phyloP scores from a whole-genome alignment of 2,888 invertebrate species.

The Cephalotes varians region DNA sequence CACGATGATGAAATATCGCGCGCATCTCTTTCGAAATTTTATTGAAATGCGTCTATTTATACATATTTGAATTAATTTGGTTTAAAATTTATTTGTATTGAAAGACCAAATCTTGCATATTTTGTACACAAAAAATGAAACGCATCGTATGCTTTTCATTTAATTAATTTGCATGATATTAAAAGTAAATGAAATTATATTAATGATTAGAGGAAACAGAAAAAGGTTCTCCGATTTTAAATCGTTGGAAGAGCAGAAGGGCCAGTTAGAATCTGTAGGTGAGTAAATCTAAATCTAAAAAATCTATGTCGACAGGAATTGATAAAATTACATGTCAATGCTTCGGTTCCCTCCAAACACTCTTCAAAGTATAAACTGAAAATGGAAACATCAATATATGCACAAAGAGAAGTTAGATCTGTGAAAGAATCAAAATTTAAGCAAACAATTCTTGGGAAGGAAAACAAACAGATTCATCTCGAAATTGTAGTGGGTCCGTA shows the following conservation, averaged over 20 bases:
- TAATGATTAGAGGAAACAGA: constrained; percentile 10
- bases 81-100: constrained; percentile 33
- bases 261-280: neutral
- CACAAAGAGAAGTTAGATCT: neutral
- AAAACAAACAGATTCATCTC: neutral
- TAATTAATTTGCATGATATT: constrained; percentile 46
- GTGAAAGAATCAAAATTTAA: neutral
- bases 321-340: neutral
- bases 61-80: constrained; percentile 39
- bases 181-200: constrained; percentile 37
- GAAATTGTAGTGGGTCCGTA: neutral
- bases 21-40: constrained; percentile 20
- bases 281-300: neutral
- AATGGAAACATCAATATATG: neutral
- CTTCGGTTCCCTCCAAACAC: neutral
- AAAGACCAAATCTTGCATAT: constrained; percentile 34
- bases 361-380: neutral
- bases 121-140: constrained; percentile 35
- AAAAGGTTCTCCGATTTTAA: constrained; percentile 12
- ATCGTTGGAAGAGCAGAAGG: neutral
- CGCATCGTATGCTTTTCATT: constrained; percentile 26
- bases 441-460: neutral
- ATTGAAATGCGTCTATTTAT: constrained; percentile 18
- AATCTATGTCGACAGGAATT: neutral
- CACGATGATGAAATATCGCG: neutral